phyloP scores from a whole-genome alignment of 1,140 invertebrate genomes.

The Drosophila serrata region DNA sequence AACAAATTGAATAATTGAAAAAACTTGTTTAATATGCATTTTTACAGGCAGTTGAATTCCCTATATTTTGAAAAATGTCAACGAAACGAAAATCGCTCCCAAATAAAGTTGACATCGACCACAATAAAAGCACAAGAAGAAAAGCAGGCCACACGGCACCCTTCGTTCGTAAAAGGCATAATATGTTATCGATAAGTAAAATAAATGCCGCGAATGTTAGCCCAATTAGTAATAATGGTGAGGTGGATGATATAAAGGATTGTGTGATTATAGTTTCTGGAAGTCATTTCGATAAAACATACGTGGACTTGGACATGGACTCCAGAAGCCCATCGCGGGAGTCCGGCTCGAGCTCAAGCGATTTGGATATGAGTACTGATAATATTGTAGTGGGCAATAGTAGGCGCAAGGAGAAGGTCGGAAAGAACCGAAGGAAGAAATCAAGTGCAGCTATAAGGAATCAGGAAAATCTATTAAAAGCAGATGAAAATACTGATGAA shows the following conservation, averaged over 20 bases:
- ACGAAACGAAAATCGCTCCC: conserved; percentile 15
- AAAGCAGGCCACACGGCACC: neutral
- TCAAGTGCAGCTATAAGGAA: neutral
- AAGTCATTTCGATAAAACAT: conserved; percentile 6
- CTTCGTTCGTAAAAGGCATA: neutral
- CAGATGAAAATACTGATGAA: neutral
- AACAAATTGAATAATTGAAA: neutral
- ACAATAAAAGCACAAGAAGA: neutral
- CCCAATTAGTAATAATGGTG: neutral
- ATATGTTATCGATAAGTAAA: neutral
- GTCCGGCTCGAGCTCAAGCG: neutral
- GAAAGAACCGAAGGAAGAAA: conserved; percentile 3
- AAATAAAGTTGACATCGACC: conserved; percentile 12
- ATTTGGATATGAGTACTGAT: neutral
- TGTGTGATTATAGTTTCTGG: conserved; percentile 5
- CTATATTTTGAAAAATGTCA: conserved; percentile 2
- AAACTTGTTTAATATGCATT: neutral
- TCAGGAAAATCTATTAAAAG: conserved; percentile 1
- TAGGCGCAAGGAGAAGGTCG: neutral
- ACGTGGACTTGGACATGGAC: conserved; percentile 3
- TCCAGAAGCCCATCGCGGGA: conserved; percentile 4
- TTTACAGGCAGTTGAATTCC: neutral
- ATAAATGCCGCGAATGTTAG: neutral
- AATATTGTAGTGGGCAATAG: neutral
- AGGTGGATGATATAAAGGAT: neutral